These are phyloP conservation scores for Sciurus niger DNA, from an alignment of 2,113 vertebrate genomes.

Conservation along the genomic window DNA sequence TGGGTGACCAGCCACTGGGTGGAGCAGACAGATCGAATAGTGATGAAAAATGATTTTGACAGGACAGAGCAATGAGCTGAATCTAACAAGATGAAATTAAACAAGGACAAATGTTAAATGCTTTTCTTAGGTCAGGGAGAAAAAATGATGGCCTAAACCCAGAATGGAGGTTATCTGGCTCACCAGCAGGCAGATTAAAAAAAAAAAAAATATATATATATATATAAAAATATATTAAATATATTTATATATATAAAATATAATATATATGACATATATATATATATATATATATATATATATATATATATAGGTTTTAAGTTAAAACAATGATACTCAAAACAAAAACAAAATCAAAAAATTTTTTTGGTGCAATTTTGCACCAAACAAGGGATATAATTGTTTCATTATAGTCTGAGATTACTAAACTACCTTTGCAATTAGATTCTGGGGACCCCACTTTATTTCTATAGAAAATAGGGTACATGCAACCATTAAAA, in stretches of 20 bases:
- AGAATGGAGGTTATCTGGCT: neutral
- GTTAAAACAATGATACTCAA: neutral
- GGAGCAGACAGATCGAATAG: slow-evolving; percentile 24
- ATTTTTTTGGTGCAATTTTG: neutral
- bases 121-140: slow-evolving; percentile 56
- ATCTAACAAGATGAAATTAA: slow-evolving; percentile 82
- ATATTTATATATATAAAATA: neutral
- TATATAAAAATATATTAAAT: too few relatives aligned
- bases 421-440: neutral
- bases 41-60: slow-evolving; percentile 76
- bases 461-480: neutral
- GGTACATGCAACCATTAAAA: neutral
- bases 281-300: too few relatives aligned
- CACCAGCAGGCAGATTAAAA: neutral
- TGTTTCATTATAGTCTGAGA: neutral
- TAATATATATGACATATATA: too few relatives aligned
- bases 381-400: neutral
- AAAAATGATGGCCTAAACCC: neutral
- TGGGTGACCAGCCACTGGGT: neutral
- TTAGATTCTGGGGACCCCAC: neutral
- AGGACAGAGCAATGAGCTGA: slow-evolving; percentile 73
- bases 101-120: slow-evolving; percentile 83
- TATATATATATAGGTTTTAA: neutral
- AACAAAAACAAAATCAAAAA: neutral
- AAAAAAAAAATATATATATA: neutral